A percentile compares a stretch with the other conserved stretches of the same genome.
phyloP scores from a whole-genome alignment of 92 coral and sea anemone genomes.

The Phenganax marumi region DNA sequence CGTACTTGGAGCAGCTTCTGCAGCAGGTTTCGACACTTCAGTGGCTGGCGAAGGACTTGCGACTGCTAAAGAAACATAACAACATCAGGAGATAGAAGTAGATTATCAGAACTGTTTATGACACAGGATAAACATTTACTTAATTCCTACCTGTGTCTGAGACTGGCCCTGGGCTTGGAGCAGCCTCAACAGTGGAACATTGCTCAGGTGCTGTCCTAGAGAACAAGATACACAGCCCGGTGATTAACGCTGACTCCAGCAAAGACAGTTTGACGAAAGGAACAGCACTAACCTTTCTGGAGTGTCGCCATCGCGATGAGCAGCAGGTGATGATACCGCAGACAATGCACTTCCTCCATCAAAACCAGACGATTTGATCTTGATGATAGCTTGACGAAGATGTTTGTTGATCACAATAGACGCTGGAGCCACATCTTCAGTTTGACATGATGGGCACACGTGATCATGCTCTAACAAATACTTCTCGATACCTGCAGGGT shows the following conservation, averaged over 20 bases:
- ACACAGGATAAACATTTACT: no score
- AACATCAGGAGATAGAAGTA: no score
- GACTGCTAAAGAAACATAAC: no score
- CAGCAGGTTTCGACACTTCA: conserved; percentile 32
- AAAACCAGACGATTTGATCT: conserved; percentile 26
- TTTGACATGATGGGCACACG: conserved; percentile 87
- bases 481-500: conserved; percentile 70
- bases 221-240: background rate
- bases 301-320: conserved; percentile 31
- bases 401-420: conserved; percentile 93
- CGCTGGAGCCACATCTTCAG: conserved; percentile 83
- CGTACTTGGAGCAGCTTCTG: conserved; percentile 43
- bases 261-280: background rate
- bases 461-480: conserved; percentile 90
- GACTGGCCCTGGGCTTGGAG: background rate
- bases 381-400: conserved; percentile 61
- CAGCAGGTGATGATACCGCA: conserved; percentile 20
- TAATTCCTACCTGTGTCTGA: background rate
- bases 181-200: background rate
- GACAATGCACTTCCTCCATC: conserved; percentile 11
- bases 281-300: conserved; percentile 7
- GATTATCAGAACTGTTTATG: no score
- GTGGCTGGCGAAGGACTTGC: background rate
- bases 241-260: background rate
- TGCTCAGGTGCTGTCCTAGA: conserved; percentile 18